Conservation (phyloP, 2,113 vertebrate species). For the Forbesichthys agassizii region DNA sequence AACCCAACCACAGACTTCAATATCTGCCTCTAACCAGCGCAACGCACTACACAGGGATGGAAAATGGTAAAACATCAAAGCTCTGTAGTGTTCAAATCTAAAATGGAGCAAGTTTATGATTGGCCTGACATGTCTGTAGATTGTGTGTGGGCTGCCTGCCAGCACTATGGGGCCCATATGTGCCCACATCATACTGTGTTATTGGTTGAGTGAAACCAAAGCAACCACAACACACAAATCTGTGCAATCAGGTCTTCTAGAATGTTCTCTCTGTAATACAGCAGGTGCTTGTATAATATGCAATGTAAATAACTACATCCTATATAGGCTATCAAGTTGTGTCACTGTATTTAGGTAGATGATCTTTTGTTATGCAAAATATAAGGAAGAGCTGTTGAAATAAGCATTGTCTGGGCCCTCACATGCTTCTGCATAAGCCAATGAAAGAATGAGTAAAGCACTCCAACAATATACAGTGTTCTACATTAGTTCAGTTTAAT, state of each 20-base stretch:
- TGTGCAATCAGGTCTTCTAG: conserved; percentile 25
- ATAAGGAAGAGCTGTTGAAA: conserved; percentile 45
- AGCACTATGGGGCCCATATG: not conserved
- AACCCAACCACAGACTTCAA: conserved; percentile 64
- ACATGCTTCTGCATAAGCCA: conserved; percentile 20
- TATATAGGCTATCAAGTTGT: not conserved
- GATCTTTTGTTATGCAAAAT: conserved; percentile 67
- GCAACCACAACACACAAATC: conserved; percentile 22
- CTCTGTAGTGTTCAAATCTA: conserved; percentile 24
- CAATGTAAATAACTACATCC: conserved; percentile 14
- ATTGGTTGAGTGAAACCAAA: conserved; percentile 8
- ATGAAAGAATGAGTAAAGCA: conserved; percentile 2
- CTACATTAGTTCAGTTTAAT: conserved; percentile 22
- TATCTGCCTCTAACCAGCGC: conserved; percentile 16
- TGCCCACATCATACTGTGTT: not conserved
- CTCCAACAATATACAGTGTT: conserved; percentile 7
- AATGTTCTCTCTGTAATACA: conserved; percentile 43
- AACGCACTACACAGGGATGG: conserved; percentile 5
- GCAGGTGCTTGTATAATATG: conserved; percentile 1
- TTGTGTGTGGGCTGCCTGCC: conserved; percentile 5
- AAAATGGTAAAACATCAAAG: conserved; percentile 38
- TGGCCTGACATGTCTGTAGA: conserved; percentile 21
- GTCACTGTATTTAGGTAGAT: conserved; percentile 43
- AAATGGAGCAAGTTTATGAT: conserved; percentile 19
- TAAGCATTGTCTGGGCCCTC: conserved; percentile 50